phyloP scores from a whole-genome alignment of 2,888 invertebrate species.

The Catocala nupta region DNA sequence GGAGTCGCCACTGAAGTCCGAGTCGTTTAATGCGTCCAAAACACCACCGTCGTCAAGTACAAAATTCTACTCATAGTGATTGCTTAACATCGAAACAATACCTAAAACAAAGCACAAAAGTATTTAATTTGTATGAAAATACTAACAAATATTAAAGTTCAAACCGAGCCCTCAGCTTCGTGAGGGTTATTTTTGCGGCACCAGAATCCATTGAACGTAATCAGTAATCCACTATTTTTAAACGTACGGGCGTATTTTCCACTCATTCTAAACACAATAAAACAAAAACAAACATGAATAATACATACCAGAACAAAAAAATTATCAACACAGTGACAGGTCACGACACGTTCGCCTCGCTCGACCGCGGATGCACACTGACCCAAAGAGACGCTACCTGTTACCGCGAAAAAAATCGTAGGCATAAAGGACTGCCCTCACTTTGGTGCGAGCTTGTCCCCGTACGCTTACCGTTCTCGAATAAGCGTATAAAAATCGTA shows the following conservation, averaged over 20 bases:
- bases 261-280: constrained; percentile 17
- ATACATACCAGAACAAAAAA: constrained; percentile 5
- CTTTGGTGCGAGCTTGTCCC: too few species aligned
- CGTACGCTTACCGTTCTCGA: too few species aligned
- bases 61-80: constrained; percentile 18
- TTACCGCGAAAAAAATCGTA: too few species aligned
- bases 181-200: constrained; percentile 16
- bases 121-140: constrained; percentile 19
- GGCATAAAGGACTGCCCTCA: too few species aligned
- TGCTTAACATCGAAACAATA: constrained; percentile 12
- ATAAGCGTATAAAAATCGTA: too few species aligned
- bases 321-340: too few species aligned
- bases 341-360: too few species aligned
- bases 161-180: constrained; percentile 20
- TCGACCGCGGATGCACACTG: too few species aligned
- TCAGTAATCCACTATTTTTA: constrained; percentile 17
- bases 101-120: constrained; percentile 16
- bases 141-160: too few species aligned
- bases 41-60: constrained; percentile 17
- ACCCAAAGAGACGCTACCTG: too few species aligned
- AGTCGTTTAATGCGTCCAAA: constrained; percentile 11
- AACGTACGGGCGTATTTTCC: constrained; percentile 14
- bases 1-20: constrained; percentile 19
- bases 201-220: constrained; percentile 12
- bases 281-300: constrained; percentile 6